phyloP scores from a whole-genome alignment of 1,140 invertebrate species.

The Brachionus rubens region DNA sequence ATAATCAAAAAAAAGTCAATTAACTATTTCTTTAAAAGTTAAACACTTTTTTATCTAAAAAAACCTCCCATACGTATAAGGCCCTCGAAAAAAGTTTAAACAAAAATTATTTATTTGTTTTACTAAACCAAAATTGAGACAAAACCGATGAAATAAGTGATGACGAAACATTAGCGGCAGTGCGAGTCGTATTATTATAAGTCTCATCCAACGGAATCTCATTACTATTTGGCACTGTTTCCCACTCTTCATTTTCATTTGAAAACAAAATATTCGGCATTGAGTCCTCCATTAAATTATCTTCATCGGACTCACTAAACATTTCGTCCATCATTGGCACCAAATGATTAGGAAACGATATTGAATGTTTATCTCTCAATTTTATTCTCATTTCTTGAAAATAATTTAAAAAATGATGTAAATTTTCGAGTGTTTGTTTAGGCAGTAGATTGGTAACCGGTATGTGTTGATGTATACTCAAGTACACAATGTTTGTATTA shows the following conservation, averaged over 20 bases:
- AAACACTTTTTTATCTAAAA: too few relatives aligned
- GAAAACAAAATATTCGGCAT: slow-evolving; percentile 16
- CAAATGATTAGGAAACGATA: slow-evolving; percentile 36
- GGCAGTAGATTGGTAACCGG: slow-evolving; percentile 39
- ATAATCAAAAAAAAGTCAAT: too few relatives aligned
- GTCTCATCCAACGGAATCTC: slow-evolving; percentile 29
- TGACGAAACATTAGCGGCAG: background rate
- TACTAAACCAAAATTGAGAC: background rate
- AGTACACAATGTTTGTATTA: slow-evolving; percentile 39
- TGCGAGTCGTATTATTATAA: background rate
- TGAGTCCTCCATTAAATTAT: background rate
- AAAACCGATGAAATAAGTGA: slow-evolving; percentile 30
- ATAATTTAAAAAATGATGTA: slow-evolving; percentile 39
- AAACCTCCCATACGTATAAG: too few relatives aligned
- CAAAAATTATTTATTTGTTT: background rate
- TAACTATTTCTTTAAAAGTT: too few relatives aligned
- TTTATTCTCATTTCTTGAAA: slow-evolving; percentile 26
- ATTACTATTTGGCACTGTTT: slow-evolving; percentile 40
- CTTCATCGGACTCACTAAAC: slow-evolving; percentile 15
- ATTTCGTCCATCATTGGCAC: slow-evolving; percentile 34
- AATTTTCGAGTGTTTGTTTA: slow-evolving; percentile 42
- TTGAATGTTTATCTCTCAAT: slow-evolving; percentile 33
- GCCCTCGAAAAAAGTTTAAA: too few relatives aligned
- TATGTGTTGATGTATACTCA: slow-evolving; percentile 34
- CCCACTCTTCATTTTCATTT: slow-evolving; percentile 44